phyloP scores from a whole-genome alignment of 53 echinoderm and acorn worm genomes.

The Stichopus horrens region DNA sequence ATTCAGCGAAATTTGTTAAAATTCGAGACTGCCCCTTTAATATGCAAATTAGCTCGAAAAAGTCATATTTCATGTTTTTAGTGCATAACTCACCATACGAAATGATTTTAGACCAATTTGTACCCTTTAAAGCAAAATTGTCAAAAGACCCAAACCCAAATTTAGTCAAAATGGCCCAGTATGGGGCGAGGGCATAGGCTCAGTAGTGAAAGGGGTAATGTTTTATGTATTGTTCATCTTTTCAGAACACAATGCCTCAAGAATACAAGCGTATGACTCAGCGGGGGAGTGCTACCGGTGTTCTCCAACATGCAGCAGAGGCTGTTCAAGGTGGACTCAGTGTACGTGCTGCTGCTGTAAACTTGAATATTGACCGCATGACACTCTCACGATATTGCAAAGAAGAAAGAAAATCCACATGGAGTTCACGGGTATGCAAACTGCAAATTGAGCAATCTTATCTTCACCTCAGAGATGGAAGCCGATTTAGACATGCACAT shows the following conservation, averaged over 20 bases:
- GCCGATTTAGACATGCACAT: neutral
- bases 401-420: slow-evolving; percentile 48
- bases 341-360: slow-evolving; percentile 33
- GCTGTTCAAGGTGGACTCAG: slow-evolving; percentile 21
- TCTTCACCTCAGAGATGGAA: neutral
- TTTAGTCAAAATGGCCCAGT: no score
- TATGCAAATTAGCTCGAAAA: no score
- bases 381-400: slow-evolving; percentile 53
- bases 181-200: no score
- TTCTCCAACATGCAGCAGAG: slow-evolving; percentile 25
- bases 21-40: no score
- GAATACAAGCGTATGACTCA: slow-evolving; percentile 21
- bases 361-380: slow-evolving; percentile 37
- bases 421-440: slow-evolving; percentile 23
- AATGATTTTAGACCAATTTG: no score
- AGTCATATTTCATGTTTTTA: no score
- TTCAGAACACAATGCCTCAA: slow-evolving; percentile 12
- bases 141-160: no score
- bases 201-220: no score
- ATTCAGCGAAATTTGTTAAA: no score
- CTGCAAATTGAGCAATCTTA: neutral
- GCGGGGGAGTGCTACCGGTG: slow-evolving; percentile 20
- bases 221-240: neutral
- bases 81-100: no score
- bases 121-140: no score